A percentile compares a stretch with the other conserved stretches of the same genome.
Evolutionary conservation across 2,888 invertebrate species (phyloP).

Genomic region (Cepaea hortensis): DNA sequence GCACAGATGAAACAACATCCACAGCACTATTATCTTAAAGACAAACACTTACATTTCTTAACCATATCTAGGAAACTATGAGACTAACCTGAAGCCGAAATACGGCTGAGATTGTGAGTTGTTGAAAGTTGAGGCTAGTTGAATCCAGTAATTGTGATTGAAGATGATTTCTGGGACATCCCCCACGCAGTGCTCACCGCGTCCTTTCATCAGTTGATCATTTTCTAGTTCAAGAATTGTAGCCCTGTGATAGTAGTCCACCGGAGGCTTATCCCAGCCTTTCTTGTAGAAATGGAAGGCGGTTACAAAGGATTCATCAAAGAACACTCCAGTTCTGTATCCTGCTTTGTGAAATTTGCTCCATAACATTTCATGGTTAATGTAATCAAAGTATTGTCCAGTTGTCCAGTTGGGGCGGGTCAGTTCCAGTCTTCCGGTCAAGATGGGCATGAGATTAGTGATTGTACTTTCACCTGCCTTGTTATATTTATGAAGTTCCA

Average conservation of each 20-base stretch:
- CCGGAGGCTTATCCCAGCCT: constrained; percentile 25
- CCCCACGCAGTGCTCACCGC: constrained; percentile 9
- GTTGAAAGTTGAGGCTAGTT: constrained; percentile 27
- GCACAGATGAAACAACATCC: no score
- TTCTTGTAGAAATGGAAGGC: constrained; percentile 36
- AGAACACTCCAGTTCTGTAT: constrained; percentile 12
- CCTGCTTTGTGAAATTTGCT: constrained; percentile 20
- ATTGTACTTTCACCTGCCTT: constrained; percentile 17
- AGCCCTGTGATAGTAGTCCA: constrained; percentile 30
- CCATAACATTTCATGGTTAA: constrained; percentile 35
- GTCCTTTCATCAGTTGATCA: background rate
- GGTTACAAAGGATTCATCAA: constrained; percentile 4
- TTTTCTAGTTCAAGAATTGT: background rate
- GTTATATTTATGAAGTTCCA: constrained; percentile 32
- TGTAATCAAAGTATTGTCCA: background rate
- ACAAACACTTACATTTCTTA: no score
- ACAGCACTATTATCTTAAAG: no score
- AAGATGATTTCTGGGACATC: background rate
- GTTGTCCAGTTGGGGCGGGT: background rate
- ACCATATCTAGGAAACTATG: no score
- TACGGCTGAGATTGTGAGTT: constrained; percentile 33
- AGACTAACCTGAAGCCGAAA: constrained; percentile 24
- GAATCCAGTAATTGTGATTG: constrained; percentile 13
- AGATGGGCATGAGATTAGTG: constrained; percentile 16
- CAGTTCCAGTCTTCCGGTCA: background rate